Percentiles rank a stretch among this genome's conserved stretches.
These are phyloP conservation scores for Parauchenoglanis ngamensis DNA, from an alignment of 2,797 vertebrate species.

Conservation along the genomic window DNA sequence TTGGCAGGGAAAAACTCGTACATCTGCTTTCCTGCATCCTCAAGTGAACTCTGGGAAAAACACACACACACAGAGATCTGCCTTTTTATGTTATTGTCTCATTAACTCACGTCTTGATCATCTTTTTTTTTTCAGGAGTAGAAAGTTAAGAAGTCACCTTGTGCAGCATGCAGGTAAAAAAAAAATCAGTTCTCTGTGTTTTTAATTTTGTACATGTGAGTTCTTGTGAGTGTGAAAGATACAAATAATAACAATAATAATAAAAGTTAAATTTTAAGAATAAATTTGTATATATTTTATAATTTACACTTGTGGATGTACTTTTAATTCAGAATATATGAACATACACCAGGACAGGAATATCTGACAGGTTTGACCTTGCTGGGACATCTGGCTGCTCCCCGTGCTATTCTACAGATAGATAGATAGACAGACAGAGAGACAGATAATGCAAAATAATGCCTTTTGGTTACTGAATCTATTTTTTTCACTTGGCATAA, in stretches of 20 bases:
- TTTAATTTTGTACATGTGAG: background rate
- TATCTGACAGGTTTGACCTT: background rate
- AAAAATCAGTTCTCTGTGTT: background rate
- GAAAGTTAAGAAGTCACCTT: slow-evolving; percentile 21
- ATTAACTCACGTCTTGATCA: slow-evolving; percentile 17
- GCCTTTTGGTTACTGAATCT: background rate
- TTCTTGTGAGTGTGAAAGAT: background rate
- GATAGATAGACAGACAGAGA: no score
- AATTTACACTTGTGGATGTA: background rate
- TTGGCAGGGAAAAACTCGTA: slow-evolving; percentile 46
- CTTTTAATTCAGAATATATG: background rate
- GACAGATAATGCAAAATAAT: no score
- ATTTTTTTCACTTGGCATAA: no score
- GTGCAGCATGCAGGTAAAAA: slow-evolving; percentile 18
- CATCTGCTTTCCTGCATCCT: slow-evolving; percentile 51
- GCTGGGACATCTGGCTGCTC: background rate
- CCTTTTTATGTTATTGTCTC: slow-evolving; percentile 22
- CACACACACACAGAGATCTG: slow-evolving; percentile 12
- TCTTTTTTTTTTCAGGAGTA: slow-evolving; percentile 20
- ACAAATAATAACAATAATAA: background rate
- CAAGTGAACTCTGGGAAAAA: slow-evolving; percentile 33
- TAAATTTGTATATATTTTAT: background rate
- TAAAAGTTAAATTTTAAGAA: background rate
- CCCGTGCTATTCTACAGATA: background rate
- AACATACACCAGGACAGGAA: background rate